Evolutionary conservation across 2,797 vertebrate species (phyloP).

Genomic region (Hirundo rustica): DNA sequence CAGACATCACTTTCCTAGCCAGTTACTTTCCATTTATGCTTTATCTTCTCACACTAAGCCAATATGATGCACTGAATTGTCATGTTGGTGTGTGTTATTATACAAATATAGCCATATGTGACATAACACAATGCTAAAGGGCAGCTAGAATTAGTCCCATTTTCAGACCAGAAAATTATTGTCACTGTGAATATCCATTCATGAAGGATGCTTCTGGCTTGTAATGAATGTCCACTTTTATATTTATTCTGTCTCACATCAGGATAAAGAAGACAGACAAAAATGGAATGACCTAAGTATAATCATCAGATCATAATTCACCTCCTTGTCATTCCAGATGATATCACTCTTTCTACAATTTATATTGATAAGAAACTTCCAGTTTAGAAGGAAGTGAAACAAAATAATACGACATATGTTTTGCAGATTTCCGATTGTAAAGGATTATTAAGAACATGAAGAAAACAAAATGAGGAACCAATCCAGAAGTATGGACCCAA

Average conservation of each 20-base stretch:
- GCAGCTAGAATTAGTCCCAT: conserved; percentile 20
- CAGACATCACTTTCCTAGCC: background rate
- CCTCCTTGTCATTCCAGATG: background rate
- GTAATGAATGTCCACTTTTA: background rate
- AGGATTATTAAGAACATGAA: background rate
- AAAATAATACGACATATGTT: background rate
- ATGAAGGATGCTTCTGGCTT: background rate
- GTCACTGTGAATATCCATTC: conserved; percentile 33
- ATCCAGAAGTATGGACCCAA: background rate
- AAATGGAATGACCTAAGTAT: background rate
- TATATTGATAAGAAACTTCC: background rate
- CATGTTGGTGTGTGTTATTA: background rate
- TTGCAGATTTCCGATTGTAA: background rate
- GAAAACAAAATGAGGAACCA: background rate
- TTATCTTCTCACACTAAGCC: background rate
- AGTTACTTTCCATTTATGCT: conserved; percentile 24
- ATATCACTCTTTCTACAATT: background rate
- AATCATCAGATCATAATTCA: background rate
- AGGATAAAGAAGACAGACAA: background rate
- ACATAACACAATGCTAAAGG: background rate
- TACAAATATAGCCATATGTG: background rate
- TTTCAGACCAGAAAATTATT: conserved; percentile 51
- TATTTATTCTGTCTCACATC: background rate
- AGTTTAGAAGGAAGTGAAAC: background rate
- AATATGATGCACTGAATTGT: background rate